A percentile compares a stretch with the other conserved stretches of the same genome.
phyloP scores from a whole-genome alignment of 2,113 vertebrate genomes.

The Aptenodytes patagonicus region DNA sequence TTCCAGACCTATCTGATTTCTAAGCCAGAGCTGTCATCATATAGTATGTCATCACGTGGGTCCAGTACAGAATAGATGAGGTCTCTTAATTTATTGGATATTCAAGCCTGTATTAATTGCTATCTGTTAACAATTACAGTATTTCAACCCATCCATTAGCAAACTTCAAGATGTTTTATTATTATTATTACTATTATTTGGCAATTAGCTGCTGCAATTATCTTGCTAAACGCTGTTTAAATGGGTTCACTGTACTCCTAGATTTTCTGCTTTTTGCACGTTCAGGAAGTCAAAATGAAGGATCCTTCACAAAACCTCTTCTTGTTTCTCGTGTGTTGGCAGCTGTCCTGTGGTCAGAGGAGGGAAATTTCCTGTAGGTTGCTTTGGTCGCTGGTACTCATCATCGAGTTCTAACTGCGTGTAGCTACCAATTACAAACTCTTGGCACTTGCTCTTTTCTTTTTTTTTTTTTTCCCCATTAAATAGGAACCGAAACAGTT shows the following conservation, averaged over 20 bases:
- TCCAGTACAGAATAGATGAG: not conserved
- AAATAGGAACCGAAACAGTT: not conserved
- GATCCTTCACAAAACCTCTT: not conserved
- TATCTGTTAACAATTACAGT: constrained; percentile 41
- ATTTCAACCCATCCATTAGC: constrained; percentile 54
- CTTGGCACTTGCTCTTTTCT: not conserved
- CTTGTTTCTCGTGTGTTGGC: not conserved
- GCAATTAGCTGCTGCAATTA: constrained; percentile 62
- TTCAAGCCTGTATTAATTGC: constrained; percentile 46
- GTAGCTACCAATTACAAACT: not conserved
- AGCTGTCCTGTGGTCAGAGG: not conserved
- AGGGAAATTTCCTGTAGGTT: not conserved
- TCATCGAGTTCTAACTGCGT: not conserved
- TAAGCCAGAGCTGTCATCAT: not conserved
- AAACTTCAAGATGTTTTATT: constrained; percentile 59
- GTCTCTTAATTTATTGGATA: constrained; percentile 11
- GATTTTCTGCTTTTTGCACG: not conserved
- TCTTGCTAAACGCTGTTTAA: not conserved
- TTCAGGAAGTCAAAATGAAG: not conserved
- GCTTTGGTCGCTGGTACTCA: not conserved
- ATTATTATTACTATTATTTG: constrained; percentile 59
- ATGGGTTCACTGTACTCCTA: not conserved
- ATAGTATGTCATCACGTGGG: not conserved
- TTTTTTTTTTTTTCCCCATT: not conserved
- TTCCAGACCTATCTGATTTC: constrained; percentile 10